Evolutionary conservation across 2,888 invertebrate genomes (phyloP).

Genomic region (Trichacis sp.): DNA sequence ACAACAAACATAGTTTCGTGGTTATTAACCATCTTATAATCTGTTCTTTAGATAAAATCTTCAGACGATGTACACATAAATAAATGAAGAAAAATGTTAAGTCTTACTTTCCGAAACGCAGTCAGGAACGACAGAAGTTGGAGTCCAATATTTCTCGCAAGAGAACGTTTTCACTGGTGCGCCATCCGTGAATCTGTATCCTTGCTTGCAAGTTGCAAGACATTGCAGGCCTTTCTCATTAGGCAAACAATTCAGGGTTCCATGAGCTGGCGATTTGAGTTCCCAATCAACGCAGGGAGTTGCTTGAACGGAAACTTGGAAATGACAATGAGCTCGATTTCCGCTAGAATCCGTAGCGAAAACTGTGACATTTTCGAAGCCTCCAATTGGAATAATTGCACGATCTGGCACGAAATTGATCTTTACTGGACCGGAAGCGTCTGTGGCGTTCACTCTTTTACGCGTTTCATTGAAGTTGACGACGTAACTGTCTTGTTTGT

Average conservation of each 20-base stretch:
- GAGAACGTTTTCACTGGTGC: constrained; percentile 88
- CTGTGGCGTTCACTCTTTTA: constrained; percentile 85
- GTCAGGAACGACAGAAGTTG: constrained; percentile 91
- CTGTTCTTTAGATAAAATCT: too few relatives aligned
- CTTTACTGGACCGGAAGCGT: constrained; percentile 88
- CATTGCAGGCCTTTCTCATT: constrained; percentile 88
- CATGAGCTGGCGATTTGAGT: constrained; percentile 88
- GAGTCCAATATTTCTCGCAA: constrained; percentile 88
- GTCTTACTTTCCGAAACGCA: constrained; percentile 90
- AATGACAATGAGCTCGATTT: constrained; percentile 90
- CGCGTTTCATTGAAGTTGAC: constrained; percentile 93
- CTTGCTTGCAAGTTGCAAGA: constrained; percentile 89
- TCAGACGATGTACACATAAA: too few relatives aligned
- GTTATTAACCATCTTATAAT: too few relatives aligned
- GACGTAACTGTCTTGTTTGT: constrained; percentile 88
- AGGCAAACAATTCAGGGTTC: constrained; percentile 87
- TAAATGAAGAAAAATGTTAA: background rate
- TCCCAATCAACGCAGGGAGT: constrained; percentile 97
- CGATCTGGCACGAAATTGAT: constrained; percentile 77
- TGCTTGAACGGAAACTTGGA: constrained; percentile 93
- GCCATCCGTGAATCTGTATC: constrained; percentile 91
- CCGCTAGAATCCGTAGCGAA: constrained; percentile 88
- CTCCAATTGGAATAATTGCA: constrained; percentile 86
- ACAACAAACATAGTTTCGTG: too few relatives aligned
- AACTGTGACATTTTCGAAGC: constrained; percentile 93